These are phyloP conservation scores for Ceratothoa steindachneri DNA, from an alignment of 2,888 invertebrate genomes.

Conservation along the genomic window DNA sequence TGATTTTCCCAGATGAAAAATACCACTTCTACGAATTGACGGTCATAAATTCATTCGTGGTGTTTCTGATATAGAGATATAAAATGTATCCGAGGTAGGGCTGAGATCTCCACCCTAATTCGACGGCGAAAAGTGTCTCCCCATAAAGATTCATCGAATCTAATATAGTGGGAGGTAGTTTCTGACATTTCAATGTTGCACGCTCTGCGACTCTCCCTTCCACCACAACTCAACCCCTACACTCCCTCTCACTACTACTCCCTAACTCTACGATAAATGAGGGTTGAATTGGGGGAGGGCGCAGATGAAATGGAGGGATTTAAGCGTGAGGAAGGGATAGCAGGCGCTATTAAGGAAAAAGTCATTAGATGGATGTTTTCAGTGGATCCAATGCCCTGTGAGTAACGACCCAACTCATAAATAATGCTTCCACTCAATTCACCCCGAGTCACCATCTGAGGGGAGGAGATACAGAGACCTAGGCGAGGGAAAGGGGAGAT, in stretches of 20 bases:
- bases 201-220: neutral
- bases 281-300: no score
- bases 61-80: neutral
- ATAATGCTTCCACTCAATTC: conserved; percentile 12
- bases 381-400: conserved; percentile 6
- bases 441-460: neutral
- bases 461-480: neutral
- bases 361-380: conserved; percentile 10
- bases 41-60: neutral
- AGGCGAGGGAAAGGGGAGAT: neutral
- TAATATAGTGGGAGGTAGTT: neutral
- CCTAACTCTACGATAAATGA: no score
- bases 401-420: conserved; percentile 8
- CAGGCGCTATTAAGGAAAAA: conserved; percentile 8
- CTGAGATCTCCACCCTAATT: neutral
- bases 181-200: neutral
- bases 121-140: neutral
- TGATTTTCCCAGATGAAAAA: neutral
- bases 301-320: conserved; percentile 11
- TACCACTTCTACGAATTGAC: neutral
- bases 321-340: conserved; percentile 6
- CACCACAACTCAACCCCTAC: no score
- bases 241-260: no score
- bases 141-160: neutral
- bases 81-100: neutral